Conservation (phyloP, 2,888 invertebrate species). For the Leptinotarsa tumamoca region DNA sequence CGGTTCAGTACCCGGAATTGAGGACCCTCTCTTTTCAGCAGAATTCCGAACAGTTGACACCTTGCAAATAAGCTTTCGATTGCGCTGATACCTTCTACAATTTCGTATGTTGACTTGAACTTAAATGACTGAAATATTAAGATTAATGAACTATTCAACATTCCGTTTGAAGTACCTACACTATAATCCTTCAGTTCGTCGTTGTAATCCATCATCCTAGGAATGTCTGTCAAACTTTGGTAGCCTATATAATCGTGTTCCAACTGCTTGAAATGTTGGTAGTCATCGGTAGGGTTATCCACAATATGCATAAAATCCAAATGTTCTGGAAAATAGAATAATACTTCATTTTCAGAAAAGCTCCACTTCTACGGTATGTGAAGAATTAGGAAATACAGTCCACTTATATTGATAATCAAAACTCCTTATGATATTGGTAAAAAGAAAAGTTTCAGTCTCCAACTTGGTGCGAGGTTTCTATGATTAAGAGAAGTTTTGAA, state of each 20-base stretch:
- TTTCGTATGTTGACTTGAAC: conserved; percentile 77
- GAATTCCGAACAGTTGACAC: conserved; percentile 86
- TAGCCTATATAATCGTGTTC: conserved; percentile 94
- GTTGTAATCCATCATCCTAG: conserved; percentile 80
- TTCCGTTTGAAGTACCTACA: conserved; percentile 49
- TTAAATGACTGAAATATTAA: conserved; percentile 69
- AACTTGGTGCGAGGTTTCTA: too few species aligned
- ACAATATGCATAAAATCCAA: conserved; percentile 95
- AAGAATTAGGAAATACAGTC: too few species aligned
- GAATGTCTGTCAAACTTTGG: conserved; percentile 95
- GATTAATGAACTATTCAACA: neutral
- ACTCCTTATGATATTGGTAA: too few species aligned
- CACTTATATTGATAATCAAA: too few species aligned
- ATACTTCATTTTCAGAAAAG: too few species aligned
- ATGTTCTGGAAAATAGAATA: conserved; percentile 76
- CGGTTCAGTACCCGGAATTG: conserved; percentile 77
- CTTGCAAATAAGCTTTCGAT: conserved; percentile 82
- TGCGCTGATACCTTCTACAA: conserved; percentile 77
- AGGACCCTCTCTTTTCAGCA: conserved; percentile 84
- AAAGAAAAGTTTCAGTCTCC: too few species aligned
- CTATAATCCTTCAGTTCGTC: conserved; percentile 71
- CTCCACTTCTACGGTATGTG: too few species aligned
- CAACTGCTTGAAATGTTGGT: conserved; percentile 88
- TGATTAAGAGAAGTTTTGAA: too few species aligned
- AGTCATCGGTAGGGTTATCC: conserved; percentile 74